Evolutionary conservation across 2,888 invertebrate genomes (phyloP), one percentile per base, ranked within the genome.

Genomic region (Hirudinaria manillensis): DNA sequence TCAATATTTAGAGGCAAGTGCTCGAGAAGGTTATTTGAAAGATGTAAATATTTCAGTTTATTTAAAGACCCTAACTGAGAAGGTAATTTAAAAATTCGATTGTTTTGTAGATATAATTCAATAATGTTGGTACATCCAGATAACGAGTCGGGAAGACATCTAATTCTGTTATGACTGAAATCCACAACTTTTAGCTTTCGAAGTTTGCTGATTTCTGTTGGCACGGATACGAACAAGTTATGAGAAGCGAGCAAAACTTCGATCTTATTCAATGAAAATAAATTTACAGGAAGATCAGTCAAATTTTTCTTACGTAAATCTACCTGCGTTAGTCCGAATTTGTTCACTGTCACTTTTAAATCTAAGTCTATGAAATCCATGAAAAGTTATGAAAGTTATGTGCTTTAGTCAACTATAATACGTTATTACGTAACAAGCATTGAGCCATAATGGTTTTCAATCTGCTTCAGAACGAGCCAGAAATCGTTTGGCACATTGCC

Each of bases 51-150:
- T 24, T 72, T 71, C 2, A 79, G 75, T 13, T 76, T 34, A 2
- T 36, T 70, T 21, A 79, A 72, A n/a, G 79, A 77, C 29, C 79
- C 77, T n/a, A 83, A 77, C 65, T 80, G 77, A 24, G 79, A 77
- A 7, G 83, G 83, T 27, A 84, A 76, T 0, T 81, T 81, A 27
- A 75, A 76, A 13, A 85, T 80, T 38, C 79, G 77, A 77, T 85
- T 85, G 66, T 80, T 78, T n/a, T 82, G 79, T 19, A 84, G 75
- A 75, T 83, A 83, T 7, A 84, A 77, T 75, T 84, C 83, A 53
- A 79, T 77, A 7, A 84, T 79, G 16, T 77, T 78, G 32, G 79
- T 79, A 73, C 83, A 83, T 80, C 84, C 84, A 74, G 81, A 80
- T 10, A 84, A 56, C 0, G 84, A 84, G 74, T 83, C 83, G 3